Evolutionary conservation across 2,888 invertebrate genomes (phyloP).

Genomic region (Latrodectus elegans): DNA sequence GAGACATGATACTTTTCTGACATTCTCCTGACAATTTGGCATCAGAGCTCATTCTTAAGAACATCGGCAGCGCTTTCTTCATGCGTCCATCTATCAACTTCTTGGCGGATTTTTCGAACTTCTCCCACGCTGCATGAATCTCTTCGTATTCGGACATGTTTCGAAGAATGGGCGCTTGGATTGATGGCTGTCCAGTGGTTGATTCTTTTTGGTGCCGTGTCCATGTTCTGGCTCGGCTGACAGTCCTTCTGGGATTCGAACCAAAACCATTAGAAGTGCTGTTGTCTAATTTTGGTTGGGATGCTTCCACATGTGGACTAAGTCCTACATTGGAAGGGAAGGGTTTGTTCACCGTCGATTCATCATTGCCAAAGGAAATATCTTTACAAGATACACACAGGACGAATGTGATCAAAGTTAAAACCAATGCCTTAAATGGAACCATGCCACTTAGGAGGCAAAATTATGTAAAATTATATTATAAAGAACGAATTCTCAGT

Average conservation of each 20-base stretch:
- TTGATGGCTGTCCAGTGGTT: not conserved
- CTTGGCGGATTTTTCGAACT: slow-evolving; percentile 45
- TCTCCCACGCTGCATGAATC: slow-evolving; percentile 45
- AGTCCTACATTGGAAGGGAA: not conserved
- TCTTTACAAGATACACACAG: not conserved
- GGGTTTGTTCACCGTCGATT: not conserved
- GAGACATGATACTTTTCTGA: slow-evolving; percentile 55
- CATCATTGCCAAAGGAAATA: not conserved
- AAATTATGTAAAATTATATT: too few species aligned
- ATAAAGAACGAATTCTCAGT: too few species aligned
- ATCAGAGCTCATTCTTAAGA: slow-evolving; percentile 49
- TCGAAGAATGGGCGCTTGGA: not conserved
- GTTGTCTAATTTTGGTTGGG: not conserved
- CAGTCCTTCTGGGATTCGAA: not conserved
- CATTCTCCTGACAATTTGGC: slow-evolving; percentile 58
- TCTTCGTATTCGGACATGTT: slow-evolving; percentile 43
- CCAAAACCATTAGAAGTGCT: not conserved
- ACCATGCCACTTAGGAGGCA: too few species aligned
- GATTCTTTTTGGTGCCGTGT: not conserved
- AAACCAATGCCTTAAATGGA: too few species aligned
- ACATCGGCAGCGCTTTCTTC: slow-evolving; percentile 62
- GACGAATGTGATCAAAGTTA: too few species aligned
- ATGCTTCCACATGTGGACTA: slow-evolving; percentile 41
- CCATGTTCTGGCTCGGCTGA: slow-evolving; percentile 21
- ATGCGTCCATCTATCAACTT: slow-evolving; percentile 55